Evolutionary conservation across 2,888 invertebrate genomes (phyloP).

Genomic region (Dascillus cervinus): DNA sequence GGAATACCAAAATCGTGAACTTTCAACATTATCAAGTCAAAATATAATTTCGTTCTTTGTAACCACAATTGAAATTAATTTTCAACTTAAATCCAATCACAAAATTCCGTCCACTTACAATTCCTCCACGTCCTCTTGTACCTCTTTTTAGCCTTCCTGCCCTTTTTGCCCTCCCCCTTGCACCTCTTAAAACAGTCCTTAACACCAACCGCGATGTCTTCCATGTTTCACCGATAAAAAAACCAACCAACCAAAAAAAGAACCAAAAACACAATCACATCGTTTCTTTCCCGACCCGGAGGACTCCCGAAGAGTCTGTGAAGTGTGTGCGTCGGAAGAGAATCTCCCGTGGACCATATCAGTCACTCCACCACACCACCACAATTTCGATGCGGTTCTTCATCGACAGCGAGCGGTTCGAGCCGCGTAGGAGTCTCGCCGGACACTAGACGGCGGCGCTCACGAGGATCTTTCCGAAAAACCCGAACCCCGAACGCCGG

Average conservation of each 20-base stretch:
- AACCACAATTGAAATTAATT: too few relatives aligned
- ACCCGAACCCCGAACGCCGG: too few relatives aligned
- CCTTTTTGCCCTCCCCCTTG: constrained; percentile 15
- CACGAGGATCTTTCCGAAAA: too few relatives aligned
- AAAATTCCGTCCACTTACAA: constrained; percentile 19
- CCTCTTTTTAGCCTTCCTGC: constrained; percentile 10
- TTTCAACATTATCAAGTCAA: too few relatives aligned
- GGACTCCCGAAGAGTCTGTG: constrained; percentile 13
- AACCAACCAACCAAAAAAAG: constrained; percentile 6
- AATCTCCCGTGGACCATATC: constrained; percentile 32
- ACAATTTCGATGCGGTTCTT: constrained; percentile 13
- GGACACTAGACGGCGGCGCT: too few relatives aligned
- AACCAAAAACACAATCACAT: neutral
- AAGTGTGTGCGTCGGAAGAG: constrained; percentile 31
- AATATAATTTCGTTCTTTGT: too few relatives aligned
- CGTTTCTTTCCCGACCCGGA: neutral
- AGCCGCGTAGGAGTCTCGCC: neutral
- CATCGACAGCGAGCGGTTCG: constrained; percentile 12
- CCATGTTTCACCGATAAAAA: constrained; percentile 21
- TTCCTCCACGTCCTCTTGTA: constrained; percentile 20
- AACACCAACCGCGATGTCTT: constrained; percentile 29
- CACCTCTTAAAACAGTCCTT: constrained; percentile 30
- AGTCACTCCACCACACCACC: constrained; percentile 26
- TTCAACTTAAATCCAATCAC: too few relatives aligned
- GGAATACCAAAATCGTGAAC: too few relatives aligned